Percentiles rank a stretch among this genome's conserved stretches.
Evolutionary conservation across 2,113 vertebrate genomes (phyloP).

Genomic region (Microcebus lehilahytsara): DNA sequence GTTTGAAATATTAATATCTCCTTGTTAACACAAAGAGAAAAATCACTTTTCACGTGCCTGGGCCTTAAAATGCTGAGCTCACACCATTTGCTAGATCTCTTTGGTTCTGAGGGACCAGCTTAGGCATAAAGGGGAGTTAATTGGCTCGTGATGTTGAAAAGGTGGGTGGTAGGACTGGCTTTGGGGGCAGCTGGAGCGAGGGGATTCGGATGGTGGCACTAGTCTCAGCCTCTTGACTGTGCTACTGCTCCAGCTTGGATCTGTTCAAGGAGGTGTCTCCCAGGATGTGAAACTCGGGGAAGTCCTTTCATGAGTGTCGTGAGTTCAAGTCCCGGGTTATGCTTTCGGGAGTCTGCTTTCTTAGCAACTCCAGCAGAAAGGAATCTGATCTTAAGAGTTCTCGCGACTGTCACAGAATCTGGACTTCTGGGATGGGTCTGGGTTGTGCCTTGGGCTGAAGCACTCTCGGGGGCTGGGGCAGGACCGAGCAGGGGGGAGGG

Average conservation of each 20-base stretch:
- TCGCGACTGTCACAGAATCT: background rate
- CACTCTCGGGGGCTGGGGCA: background rate
- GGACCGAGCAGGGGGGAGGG: accelerated
- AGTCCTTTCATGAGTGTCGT: too few relatives aligned
- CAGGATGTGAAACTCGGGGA: too few relatives aligned
- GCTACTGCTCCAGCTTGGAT: accelerated
- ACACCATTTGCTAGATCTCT: background rate
- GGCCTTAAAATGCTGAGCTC: background rate
- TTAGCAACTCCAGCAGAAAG: background rate
- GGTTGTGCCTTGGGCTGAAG: background rate
- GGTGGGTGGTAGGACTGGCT: background rate
- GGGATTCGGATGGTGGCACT: background rate
- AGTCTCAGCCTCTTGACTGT: background rate
- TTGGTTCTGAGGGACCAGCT: background rate
- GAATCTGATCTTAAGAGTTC: background rate
- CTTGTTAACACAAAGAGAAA: background rate
- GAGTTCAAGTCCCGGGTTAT: background rate
- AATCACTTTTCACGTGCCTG: background rate
- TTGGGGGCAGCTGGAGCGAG: background rate
- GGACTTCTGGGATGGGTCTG: background rate
- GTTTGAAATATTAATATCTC: background rate
- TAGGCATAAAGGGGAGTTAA: background rate
- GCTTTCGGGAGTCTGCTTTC: background rate
- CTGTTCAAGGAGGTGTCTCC: background rate
- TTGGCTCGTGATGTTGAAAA: background rate